These are phyloP conservation scores for Drosophila sp. DNA, from an alignment of 1,140 invertebrate species.

Conservation along the genomic window DNA sequence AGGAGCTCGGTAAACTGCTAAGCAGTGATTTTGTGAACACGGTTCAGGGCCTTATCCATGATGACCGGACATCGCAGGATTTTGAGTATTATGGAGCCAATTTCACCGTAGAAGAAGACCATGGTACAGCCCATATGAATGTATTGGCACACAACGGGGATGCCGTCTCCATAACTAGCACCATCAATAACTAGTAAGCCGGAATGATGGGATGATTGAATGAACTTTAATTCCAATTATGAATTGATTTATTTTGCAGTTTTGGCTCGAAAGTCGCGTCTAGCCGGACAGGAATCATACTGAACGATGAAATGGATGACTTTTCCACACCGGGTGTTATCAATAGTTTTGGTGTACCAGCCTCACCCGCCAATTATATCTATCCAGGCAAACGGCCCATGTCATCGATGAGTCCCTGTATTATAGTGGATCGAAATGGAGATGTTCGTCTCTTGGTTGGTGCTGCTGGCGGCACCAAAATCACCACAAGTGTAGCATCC, in stretches of 20 bases:
- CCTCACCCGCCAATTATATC: conserved; percentile 93
- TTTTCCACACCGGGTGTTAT: conserved; percentile 92
- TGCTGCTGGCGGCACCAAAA: conserved; percentile 95
- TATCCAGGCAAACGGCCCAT: conserved; percentile 93
- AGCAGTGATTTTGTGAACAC: conserved; percentile 84
- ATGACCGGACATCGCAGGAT: conserved; percentile 88
- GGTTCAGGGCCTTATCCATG: conserved; percentile 86
- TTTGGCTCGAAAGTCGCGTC: conserved; percentile 91
- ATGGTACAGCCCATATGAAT: conserved; percentile 96
- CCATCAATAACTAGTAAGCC: conserved; percentile 95
- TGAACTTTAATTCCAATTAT: neutral
- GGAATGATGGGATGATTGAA: neutral
- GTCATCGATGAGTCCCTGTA: conserved; percentile 96
- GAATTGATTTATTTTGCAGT: conserved; percentile 84
- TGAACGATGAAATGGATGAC: conserved; percentile 98
- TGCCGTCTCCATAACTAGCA: conserved; percentile 96
- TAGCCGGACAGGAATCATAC: conserved; percentile 93
- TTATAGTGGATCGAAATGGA: conserved; percentile 91
- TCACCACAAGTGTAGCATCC: conserved; percentile 90
- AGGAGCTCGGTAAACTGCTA: conserved; percentile 53
- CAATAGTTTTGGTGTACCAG: conserved; percentile 92
- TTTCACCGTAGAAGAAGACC: conserved; percentile 86
- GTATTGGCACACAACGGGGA: conserved; percentile 94
- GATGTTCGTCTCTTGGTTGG: conserved; percentile 93
- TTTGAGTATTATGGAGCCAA: conserved; percentile 89